Evolutionary conservation across 1,140 invertebrate species (phyloP).

Genomic region (Phymorhynchus buccinoides): DNA sequence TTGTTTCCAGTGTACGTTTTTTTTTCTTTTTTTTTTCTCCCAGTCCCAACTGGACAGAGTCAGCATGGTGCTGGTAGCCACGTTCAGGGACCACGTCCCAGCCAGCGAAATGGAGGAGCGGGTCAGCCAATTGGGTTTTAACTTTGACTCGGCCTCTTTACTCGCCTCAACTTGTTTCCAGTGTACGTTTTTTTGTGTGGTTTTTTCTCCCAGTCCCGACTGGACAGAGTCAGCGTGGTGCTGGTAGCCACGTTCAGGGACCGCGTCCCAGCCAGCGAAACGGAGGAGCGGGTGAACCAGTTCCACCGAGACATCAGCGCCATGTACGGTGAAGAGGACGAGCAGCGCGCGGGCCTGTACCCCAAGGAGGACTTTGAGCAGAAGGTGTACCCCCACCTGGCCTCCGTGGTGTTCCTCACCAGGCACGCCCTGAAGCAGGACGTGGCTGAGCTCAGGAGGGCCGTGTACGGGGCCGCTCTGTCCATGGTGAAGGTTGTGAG

Average conservation of each 20-base stretch:
- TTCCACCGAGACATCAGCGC: slow-evolving; percentile 11
- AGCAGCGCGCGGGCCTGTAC: not conserved
- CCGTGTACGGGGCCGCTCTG: slow-evolving; percentile 9
- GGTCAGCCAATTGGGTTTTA: slow-evolving; percentile 6
- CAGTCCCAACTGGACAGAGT: slow-evolving; percentile 61
- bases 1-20: not conserved
- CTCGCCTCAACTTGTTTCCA: not conserved
- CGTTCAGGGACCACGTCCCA: slow-evolving; percentile 59
- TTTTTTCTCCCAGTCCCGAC: slow-evolving; percentile 62
- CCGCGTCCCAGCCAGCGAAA: slow-evolving; percentile 27
- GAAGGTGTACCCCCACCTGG: slow-evolving; percentile 28
- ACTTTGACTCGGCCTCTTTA: too few relatives aligned
- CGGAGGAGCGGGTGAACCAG: not conserved
- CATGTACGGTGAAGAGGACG: not conserved
- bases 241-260: slow-evolving; percentile 66
- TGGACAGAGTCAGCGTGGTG: slow-evolving; percentile 56
- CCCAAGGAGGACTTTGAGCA: slow-evolving; percentile 31
- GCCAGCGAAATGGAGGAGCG: not conserved
- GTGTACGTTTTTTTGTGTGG: slow-evolving; percentile 25
- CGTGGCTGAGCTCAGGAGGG: not conserved
- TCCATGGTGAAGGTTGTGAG: not conserved
- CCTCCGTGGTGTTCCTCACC: slow-evolving; percentile 11
- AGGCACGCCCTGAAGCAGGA: not conserved
- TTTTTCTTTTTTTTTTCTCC: slow-evolving; percentile 28
- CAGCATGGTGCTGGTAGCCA: slow-evolving; percentile 61